Percentiles rank a stretch among this genome's conserved stretches.
Conservation (phyloP, 1,140 invertebrate genomes). For the Neotoxoptera formosana region DNA sequence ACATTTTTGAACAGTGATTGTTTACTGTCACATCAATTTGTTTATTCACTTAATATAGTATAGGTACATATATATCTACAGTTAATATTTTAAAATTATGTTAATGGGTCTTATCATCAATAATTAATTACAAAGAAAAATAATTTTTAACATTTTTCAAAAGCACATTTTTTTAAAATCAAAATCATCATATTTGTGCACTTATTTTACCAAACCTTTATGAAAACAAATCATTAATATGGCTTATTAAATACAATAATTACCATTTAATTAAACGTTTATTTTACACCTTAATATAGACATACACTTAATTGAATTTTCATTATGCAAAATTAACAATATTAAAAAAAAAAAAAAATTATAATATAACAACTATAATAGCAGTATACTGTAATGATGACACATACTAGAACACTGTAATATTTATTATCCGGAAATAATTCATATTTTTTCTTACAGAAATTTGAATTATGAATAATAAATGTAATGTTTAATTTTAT, state of each 20-base stretch:
- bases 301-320: neutral
- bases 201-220: too few species aligned
- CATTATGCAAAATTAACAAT: neutral
- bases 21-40: neutral
- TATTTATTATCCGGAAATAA: neutral
- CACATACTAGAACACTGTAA: neutral
- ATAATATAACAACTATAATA: neutral
- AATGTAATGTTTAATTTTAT: neutral
- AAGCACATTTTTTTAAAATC: too few species aligned
- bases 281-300: neutral
- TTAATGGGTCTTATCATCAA: too few species aligned
- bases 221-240: too few species aligned
- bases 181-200: too few species aligned
- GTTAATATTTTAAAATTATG: too few species aligned
- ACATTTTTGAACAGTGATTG: neutral
- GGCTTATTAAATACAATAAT: too few species aligned
- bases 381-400: neutral
- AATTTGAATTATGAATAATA: neutral
- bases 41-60: too few species aligned
- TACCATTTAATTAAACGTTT: neutral
- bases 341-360: neutral
- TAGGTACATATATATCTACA: too few species aligned
- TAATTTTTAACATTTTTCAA: too few species aligned
- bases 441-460: neutral
- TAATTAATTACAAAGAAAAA: too few species aligned